Percentiles rank a stretch among this genome's conserved stretches.
Conservation (phyloP, 1,140 invertebrate species). For the Bombus affinis region DNA sequence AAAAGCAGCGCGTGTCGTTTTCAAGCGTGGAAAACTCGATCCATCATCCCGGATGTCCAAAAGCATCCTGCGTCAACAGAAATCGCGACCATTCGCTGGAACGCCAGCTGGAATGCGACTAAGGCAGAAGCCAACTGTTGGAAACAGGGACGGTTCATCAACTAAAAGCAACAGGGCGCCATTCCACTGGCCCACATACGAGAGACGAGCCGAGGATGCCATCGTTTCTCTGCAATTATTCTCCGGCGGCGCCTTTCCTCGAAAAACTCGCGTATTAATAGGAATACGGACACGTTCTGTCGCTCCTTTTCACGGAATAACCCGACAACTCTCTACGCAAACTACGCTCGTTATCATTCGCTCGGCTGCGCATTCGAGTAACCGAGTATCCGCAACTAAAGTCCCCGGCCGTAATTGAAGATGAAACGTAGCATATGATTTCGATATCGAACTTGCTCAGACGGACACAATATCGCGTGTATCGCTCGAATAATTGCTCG, state of each 20-base stretch:
- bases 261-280: conserved; percentile 43
- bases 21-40: conserved; percentile 3
- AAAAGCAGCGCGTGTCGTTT: not conserved
- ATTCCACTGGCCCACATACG: conserved; percentile 67
- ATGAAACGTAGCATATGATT: not conserved
- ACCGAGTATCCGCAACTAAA: no score
- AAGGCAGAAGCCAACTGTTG: conserved; percentile 37
- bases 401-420: not conserved
- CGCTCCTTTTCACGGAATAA: not conserved
- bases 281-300: not conserved
- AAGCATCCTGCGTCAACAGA: conserved; percentile 17
- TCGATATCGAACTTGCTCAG: not conserved
- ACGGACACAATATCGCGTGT: not conserved
- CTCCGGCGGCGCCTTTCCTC: conserved; percentile 11
- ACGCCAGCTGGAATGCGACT: conserved; percentile 5
- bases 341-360: conserved; percentile 23
- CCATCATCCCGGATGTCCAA: not conserved
- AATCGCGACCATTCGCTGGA: conserved; percentile 10
- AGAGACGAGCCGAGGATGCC: conserved; percentile 45
- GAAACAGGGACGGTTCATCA: conserved; percentile 66
- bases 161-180: conserved; percentile 70
- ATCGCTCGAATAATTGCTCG: not conserved
- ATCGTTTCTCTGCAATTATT: conserved; percentile 52
- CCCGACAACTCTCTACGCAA: not conserved
- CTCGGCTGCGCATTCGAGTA: not conserved